Conservation (phyloP, 2,113 vertebrate species). For the Platichthys flesus region DNA sequence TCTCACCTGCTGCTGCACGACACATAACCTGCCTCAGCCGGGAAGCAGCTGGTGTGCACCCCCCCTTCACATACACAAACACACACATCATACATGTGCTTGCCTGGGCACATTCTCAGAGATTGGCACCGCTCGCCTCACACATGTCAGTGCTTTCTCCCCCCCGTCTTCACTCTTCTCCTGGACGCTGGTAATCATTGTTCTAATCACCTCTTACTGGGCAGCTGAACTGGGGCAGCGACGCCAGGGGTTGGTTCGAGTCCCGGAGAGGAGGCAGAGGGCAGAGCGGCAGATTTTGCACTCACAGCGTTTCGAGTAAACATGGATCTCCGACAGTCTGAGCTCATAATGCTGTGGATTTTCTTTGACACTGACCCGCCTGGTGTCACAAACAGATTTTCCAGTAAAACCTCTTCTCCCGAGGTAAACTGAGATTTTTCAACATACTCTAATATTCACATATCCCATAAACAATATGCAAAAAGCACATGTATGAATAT, state of each 20-base stretch:
- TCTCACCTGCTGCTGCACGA: slow-evolving; percentile 49
- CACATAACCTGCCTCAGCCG: slow-evolving; percentile 35
- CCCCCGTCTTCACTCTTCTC: slow-evolving; percentile 41
- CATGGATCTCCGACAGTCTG: neutral
- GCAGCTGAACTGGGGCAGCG: slow-evolving; percentile 28
- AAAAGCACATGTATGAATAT: neutral
- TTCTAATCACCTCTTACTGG: slow-evolving; percentile 63
- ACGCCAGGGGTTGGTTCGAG: neutral
- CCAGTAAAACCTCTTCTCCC: neutral
- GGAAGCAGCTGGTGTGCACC: slow-evolving; percentile 29
- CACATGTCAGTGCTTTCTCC: slow-evolving; percentile 72
- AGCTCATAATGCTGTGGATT: neutral
- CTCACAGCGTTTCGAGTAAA: neutral
- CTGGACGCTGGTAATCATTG: slow-evolving; percentile 53
- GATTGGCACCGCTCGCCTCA: slow-evolving; percentile 57
- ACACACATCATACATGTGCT: neutral
- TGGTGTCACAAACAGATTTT: neutral
- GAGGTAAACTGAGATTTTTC: neutral
- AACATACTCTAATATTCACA: neutral
- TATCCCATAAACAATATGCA: too few relatives aligned
- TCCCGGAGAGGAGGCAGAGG: slow-evolving; percentile 17
- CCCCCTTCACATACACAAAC: too few relatives aligned
- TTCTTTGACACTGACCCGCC: neutral
- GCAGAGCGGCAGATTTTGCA: neutral
- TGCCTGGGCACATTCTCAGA: neutral